Conservation (phyloP, 2,888 invertebrate genomes). For the Erebia aethiops region DNA sequence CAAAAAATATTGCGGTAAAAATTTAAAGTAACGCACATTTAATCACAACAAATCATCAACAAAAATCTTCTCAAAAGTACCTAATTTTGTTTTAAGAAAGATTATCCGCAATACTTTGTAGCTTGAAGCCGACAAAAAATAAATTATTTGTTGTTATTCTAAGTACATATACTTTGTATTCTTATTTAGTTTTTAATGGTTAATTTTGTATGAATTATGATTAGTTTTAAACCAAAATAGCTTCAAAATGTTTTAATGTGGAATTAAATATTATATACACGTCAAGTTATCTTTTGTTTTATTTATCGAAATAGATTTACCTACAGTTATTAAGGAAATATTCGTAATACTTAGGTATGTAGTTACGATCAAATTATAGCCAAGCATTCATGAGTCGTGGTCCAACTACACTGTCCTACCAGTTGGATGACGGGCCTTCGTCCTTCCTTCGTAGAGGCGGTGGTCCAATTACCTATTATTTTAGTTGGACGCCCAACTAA, state of each 20-base stretch:
- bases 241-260: constrained; percentile 69
- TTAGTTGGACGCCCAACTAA: no score
- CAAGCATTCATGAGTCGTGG: no score
- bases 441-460: no score
- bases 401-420: no score
- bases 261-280: constrained; percentile 62
- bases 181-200: constrained; percentile 55
- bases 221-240: constrained; percentile 57
- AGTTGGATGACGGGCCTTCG: no score
- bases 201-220: constrained; percentile 53
- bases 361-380: no score
- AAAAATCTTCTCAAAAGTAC: neutral
- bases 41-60: no score
- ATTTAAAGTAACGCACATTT: neutral
- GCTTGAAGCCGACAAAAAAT: constrained; percentile 32
- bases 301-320: constrained; percentile 3
- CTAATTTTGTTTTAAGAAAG: constrained; percentile 1
- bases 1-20: neutral
- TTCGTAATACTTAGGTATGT: no score
- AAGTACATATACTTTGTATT: constrained; percentile 45
- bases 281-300: constrained; percentile 50
- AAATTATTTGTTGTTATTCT: constrained; percentile 39
- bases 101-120: constrained; percentile 28
- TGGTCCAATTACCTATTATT: no score
- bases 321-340: no score